Base-by-base conservation (phyloP, 2,797 vertebrate species). In the Ptychadena robeensis region DNA sequence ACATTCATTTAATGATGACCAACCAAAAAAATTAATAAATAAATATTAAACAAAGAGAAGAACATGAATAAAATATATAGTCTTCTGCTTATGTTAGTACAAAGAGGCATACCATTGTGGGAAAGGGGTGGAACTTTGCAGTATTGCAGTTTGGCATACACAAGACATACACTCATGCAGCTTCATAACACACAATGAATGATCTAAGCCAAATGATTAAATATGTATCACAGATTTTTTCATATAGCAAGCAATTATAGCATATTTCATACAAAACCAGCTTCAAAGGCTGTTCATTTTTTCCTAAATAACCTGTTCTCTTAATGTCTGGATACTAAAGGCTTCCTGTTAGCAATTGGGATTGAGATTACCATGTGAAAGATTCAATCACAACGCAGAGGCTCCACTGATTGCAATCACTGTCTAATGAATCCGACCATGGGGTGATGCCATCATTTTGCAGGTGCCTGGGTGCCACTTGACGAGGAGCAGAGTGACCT, bases 381-480 rank as follows among this genome's bases (percentile, higher is more conserved):
- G 77, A 71, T 71, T 75, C 82, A 84, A 80, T 84, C 82, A 84
- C 31, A 48, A n/a, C 18, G 15, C 66, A 75, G 82, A 80, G 71
- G 70, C 35, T 38, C 15, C 37, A 48, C 70, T 84, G 82, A 84
- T 84, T 84, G 82, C 82, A 84, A 84, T 84, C 82, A 84, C 77
- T 48, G 64, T 38, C 65, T 84, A 80, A 84, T 79, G 61, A 84
- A 71, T n/a, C 63, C 75, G 66, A 53, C 31, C 59, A 70, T 84
- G 70, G 75, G 69, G 68, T 10, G 31, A 57, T 61, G 82, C 63
- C 82, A 63, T n/a, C 44, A 22, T 79, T 48, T 79, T 68, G 77
- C 82, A 84, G 82, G 82, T 84, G 82, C 82, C 70, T 9, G n/a
- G 71, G 71, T 70, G 77, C 64, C 25, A 75, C 82, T 84, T 70